These are phyloP conservation scores for Nemurella pictetii DNA, from an alignment of 2,888 invertebrate species.

Conservation along the genomic window DNA sequence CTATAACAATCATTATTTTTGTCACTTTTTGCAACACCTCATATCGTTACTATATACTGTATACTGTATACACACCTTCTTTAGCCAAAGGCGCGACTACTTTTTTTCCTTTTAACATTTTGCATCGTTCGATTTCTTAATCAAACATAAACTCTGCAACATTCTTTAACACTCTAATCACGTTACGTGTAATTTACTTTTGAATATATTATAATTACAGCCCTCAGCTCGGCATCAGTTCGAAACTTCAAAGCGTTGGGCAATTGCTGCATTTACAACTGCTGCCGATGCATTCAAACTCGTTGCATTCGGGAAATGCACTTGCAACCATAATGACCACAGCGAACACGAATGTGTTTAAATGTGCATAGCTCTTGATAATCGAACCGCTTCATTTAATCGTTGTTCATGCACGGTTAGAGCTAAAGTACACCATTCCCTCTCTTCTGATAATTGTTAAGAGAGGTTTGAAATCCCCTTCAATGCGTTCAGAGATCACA, in stretches of 20 bases:
- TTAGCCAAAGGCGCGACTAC: conserved; percentile 7
- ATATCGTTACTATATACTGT: background rate
- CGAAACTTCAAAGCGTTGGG: background rate
- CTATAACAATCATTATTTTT: conserved; percentile 22
- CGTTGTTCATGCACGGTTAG: background rate
- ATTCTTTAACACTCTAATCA: conserved; percentile 4
- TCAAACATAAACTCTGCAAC: conserved; percentile 18
- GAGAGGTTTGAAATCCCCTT: too few relatives aligned
- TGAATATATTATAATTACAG: conserved; percentile 13
- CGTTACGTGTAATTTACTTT: conserved; percentile 11
- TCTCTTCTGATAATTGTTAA: background rate
- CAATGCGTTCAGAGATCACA: background rate
- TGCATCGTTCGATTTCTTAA: conserved; percentile 20
- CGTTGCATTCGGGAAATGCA: background rate
- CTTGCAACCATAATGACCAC: too few relatives aligned
- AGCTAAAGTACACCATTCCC: background rate
- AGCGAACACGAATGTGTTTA: background rate
- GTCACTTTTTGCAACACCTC: conserved; percentile 13
- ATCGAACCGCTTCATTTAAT: background rate
- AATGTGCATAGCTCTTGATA: background rate
- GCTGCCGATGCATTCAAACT: background rate
- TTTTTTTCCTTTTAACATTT: conserved; percentile 11
- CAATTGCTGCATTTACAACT: background rate
- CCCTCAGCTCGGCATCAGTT: background rate
- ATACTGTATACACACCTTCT: conserved; percentile 7